Base-by-base conservation (phyloP, 2,888 invertebrate species). In the Iphiclides podalirius region DNA sequence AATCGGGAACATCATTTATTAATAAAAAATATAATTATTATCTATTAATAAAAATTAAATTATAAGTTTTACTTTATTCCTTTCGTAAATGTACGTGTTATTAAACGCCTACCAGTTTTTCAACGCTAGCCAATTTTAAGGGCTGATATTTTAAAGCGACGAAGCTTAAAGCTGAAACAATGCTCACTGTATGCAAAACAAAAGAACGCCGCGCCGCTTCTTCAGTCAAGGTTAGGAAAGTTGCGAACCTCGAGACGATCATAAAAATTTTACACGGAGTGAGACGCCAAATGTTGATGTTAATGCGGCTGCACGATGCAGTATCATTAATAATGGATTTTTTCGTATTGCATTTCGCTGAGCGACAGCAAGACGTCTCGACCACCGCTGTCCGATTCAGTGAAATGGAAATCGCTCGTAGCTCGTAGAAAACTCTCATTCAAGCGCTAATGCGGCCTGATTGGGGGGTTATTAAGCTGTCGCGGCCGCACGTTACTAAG, bases 401-500 rank as follows among this genome's bases (percentile, higher is more conserved):
- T 11, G 13, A 46, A 20, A 17, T 40, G 15, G 3, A 13, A 31
- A 39, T 39, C 13, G 16, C 16, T n/a, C n/a, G n/a, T n/a, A n/a
- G n/a, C n/a, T 23, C 15, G 37, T 1, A 26, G 14, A 20, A 40
- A 37, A 41, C n/a, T 45, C 15, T 38, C 15, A 36, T 23, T 28
- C 35, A 36, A 15, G 50, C 41, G 23, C 31, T 45, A 50, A 48
- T 40, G 31, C 20, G 33, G 20, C 13, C 7, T 47, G 48, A 49
- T 37, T 40, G 52, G 49, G 51, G 49, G 52, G 55, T 58, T 59
- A 60, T 59, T 64, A 61, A 62, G 59, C 52, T 55, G 59, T 62
- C 35, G 28, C 34, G 20, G 39, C 36, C 20, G 28, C 45, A 64
- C 68, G 66, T 66, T 75, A 75, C 67, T 70, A 75, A 73, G 72